These are phyloP conservation scores for Cherax destructor DNA, from an alignment of 1,140 invertebrate species.

Conservation along the genomic window DNA sequence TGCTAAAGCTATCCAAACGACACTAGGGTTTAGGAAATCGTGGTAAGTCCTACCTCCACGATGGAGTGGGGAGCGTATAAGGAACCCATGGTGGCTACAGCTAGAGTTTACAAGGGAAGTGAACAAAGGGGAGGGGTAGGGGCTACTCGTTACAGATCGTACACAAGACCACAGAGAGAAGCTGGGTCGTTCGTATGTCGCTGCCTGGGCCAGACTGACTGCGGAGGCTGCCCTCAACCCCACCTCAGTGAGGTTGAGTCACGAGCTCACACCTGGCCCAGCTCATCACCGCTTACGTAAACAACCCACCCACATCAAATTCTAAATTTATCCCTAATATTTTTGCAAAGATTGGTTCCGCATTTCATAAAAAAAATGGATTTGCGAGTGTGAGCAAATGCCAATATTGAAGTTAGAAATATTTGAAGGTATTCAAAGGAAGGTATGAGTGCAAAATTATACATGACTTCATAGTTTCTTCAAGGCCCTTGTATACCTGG, in stretches of 20 bases:
- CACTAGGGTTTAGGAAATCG: slow-evolving; percentile 57
- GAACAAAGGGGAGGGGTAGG: slow-evolving; percentile 55
- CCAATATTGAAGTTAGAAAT: slow-evolving; percentile 39
- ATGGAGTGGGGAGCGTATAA: slow-evolving; percentile 56
- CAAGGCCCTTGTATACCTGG: slow-evolving; percentile 25
- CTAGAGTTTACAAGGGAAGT: slow-evolving; percentile 55
- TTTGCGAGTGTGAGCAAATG: slow-evolving; percentile 35
- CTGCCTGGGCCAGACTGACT: slow-evolving; percentile 64
- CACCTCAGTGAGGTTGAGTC: slow-evolving; percentile 64
- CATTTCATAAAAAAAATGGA: slow-evolving; percentile 4
- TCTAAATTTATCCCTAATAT: slow-evolving; percentile 54
- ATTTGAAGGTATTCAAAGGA: slow-evolving; percentile 11
- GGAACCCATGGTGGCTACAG: slow-evolving; percentile 64
- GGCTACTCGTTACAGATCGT: slow-evolving; percentile 66
- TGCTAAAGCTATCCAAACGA: slow-evolving; percentile 30
- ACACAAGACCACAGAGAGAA: slow-evolving; percentile 66
- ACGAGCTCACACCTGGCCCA: slow-evolving; percentile 55
- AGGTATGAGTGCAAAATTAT: slow-evolving; percentile 12
- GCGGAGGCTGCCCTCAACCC: slow-evolving; percentile 47
- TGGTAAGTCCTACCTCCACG: slow-evolving; percentile 68
- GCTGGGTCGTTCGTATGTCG: slow-evolving; percentile 68
- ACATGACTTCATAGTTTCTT: slow-evolving; percentile 32
- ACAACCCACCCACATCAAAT: slow-evolving; percentile 63
- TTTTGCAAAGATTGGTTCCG: slow-evolving; percentile 44
- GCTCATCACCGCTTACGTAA: slow-evolving; percentile 63